Evolutionary conservation across 2,888 invertebrate species (phyloP).

Genomic region (Caenorhabditis sp.): DNA sequence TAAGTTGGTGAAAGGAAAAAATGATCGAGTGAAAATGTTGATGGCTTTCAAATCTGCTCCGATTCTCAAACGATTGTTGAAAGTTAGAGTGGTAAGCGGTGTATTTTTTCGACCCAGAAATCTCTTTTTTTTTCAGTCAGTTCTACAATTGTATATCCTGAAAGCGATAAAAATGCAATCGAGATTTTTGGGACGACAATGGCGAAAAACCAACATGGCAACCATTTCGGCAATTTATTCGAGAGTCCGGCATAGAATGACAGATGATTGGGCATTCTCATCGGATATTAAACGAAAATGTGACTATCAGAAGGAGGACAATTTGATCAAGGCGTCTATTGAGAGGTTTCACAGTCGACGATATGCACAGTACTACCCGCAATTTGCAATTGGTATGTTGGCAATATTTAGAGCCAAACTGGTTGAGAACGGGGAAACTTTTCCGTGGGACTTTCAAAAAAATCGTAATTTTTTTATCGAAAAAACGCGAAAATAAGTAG

Average conservation of each 20-base stretch:
- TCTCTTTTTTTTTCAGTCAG: conserved; percentile 47
- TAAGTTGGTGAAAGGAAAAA: conserved; percentile 98
- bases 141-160: conserved; percentile 96
- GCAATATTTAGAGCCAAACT: no score
- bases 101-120: conserved; percentile 4
- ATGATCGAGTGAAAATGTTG: conserved; percentile 89
- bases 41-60: conserved; percentile 99
- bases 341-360: conserved; percentile 94
- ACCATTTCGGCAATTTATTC: conserved; percentile 98
- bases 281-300: conserved; percentile 78
- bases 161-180: conserved; percentile 99
- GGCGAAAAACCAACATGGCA: conserved; percentile 99
- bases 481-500: no score
- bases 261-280: conserved; percentile 99
- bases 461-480: not conserved
- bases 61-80: conserved; percentile 91
- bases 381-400: conserved; percentile 55
- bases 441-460: no score
- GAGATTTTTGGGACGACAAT: conserved; percentile 95
- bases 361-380: conserved; percentile 76
- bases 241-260: conserved; percentile 82
- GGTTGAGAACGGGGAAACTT: no score
- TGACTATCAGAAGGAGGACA: conserved; percentile 85
- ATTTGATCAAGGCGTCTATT: conserved; percentile 88
- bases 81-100: conserved; percentile 75